Conservation (phyloP, 2,113 vertebrate species). For the Cercopithecus mona region DNA sequence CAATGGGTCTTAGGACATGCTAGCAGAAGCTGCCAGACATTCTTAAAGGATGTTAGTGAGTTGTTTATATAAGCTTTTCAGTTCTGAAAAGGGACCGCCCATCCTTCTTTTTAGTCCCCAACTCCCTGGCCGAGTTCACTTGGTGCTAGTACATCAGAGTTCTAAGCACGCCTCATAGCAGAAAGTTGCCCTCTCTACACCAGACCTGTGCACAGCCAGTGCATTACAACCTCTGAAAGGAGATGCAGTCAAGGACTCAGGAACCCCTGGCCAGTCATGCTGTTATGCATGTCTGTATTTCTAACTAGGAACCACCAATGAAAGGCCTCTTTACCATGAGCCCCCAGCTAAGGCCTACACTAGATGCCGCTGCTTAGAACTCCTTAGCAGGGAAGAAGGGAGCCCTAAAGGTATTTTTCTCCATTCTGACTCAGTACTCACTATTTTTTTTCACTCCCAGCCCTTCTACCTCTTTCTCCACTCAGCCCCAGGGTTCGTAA, state of each 20-base stretch:
- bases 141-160: neutral
- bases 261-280: neutral
- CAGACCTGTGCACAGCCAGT: neutral
- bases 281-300: neutral
- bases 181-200: neutral
- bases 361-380: neutral
- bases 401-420: neutral
- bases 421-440: neutral
- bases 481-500: fast-evolving
- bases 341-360: neutral
- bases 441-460: neutral
- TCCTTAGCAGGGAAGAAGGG: neutral
- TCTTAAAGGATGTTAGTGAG: neutral
- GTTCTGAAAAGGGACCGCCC: neutral
- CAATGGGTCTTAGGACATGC: neutral
- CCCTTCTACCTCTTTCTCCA: neutral
- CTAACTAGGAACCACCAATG: neutral
- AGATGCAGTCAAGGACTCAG: neutral
- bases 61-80: neutral
- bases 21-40: neutral
- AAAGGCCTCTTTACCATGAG: neutral
- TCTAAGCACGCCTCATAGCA: neutral
- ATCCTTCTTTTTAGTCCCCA: neutral
- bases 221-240: neutral
- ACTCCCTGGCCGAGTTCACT: neutral